phyloP scores from a whole-genome alignment of 2,113 vertebrate genomes.

The Dissostichus mawsoni region DNA sequence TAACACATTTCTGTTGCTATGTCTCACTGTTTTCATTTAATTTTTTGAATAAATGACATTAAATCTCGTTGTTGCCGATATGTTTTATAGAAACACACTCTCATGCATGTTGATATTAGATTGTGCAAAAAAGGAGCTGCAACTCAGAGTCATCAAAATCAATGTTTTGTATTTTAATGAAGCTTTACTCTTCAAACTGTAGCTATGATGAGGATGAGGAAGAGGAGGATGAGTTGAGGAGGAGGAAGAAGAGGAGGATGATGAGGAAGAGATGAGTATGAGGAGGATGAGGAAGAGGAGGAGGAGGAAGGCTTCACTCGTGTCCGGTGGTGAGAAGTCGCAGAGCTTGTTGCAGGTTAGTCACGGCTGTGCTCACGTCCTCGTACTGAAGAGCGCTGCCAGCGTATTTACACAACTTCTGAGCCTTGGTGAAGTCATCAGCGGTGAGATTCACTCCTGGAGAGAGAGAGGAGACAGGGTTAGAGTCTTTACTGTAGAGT shows the following conservation, averaged over 20 bases:
- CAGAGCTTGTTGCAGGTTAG: slow-evolving; percentile 98
- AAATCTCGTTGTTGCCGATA: too few relatives aligned
- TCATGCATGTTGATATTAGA: not conserved
- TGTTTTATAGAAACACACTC: too few relatives aligned
- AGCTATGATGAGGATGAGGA: too few relatives aligned
- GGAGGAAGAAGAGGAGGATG: not conserved
- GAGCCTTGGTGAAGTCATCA: slow-evolving; percentile 95
- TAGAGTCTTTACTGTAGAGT: too few relatives aligned
- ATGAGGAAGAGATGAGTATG: slow-evolving; percentile 68
- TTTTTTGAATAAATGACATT: too few relatives aligned
- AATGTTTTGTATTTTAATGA: too few relatives aligned
- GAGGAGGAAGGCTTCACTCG: slow-evolving; percentile 89
- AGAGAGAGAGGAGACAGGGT: not conserved
- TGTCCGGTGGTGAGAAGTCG: slow-evolving; percentile 93
- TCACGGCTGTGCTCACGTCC: slow-evolving; percentile 92
- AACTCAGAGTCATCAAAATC: not conserved
- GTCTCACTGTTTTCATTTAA: too few relatives aligned
- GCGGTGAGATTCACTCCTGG: slow-evolving; percentile 89
- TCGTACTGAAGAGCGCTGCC: slow-evolving; percentile 98
- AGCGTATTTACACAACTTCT: slow-evolving; percentile 97
- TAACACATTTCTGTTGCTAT: too few relatives aligned
- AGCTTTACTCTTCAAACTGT: too few relatives aligned
- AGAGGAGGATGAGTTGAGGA: too few relatives aligned
- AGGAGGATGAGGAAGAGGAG: not conserved
- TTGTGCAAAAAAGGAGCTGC: not conserved